Conservation (phyloP, 2,113 vertebrate species). For the Ophthalmotilapia sp. region DNA sequence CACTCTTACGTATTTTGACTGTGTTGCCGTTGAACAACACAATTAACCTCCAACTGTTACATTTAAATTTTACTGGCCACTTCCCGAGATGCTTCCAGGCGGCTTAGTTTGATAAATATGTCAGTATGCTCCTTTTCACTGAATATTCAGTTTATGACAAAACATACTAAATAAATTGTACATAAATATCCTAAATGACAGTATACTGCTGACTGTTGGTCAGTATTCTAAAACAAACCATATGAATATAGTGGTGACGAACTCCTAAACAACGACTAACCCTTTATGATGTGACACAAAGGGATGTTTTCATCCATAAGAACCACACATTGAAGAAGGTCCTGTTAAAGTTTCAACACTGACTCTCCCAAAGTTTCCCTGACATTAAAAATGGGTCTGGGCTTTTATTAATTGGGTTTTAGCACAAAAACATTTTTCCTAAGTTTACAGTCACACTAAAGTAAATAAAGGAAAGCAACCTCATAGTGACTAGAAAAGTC, state of each 20-base stretch:
- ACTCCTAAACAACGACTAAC: fast-evolving
- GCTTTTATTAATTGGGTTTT: neutral
- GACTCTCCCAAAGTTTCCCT: neutral
- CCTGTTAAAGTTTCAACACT: neutral
- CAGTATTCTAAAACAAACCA: neutral
- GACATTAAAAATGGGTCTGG: neutral
- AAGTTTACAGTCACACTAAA: neutral
- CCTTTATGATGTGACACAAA: neutral
- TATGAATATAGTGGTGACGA: neutral
- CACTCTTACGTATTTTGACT: neutral
- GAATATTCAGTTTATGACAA: neutral
- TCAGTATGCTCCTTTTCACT: neutral
- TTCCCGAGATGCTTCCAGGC: conserved; percentile 2
- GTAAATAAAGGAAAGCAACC: neutral
- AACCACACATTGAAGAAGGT: neutral
- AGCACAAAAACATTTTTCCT: neutral
- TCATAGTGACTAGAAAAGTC: neutral
- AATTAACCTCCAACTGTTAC: conserved; percentile 39
- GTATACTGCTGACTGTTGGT: neutral
- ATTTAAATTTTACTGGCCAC: neutral
- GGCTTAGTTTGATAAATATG: neutral
- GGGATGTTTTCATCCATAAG: neutral
- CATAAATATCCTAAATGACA: neutral
- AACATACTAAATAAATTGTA: neutral
- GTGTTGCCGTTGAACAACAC: neutral